phyloP scores from a whole-genome alignment of 2,797 vertebrate species.

The Naso thynnoides region DNA sequence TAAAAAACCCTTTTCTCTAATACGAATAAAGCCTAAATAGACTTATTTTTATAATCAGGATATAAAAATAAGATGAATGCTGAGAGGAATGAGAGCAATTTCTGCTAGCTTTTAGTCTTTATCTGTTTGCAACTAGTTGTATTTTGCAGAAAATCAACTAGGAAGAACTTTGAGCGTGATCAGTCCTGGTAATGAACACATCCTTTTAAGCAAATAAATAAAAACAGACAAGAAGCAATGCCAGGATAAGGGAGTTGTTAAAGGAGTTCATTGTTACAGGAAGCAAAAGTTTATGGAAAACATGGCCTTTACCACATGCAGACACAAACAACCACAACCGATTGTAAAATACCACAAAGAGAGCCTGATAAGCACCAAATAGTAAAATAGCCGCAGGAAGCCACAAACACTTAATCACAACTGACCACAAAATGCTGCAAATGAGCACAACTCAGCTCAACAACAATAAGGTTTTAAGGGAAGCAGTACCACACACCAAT shows the following conservation, averaged over 20 bases:
- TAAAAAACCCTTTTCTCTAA: background rate
- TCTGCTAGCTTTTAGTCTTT: background rate
- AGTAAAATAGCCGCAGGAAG: constrained; percentile 60
- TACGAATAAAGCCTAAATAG: constrained; percentile 12
- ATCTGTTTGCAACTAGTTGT: constrained; percentile 4
- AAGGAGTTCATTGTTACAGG: constrained; percentile 43
- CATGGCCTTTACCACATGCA: constrained; percentile 30
- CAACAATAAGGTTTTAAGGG: constrained; percentile 59
- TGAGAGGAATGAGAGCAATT: constrained; percentile 1
- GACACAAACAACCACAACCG: constrained; percentile 42
- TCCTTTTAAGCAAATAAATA: constrained; percentile 11
- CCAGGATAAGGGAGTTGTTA: constrained; percentile 31
- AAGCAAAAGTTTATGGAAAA: constrained; percentile 53
- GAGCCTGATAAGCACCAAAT: constrained; percentile 46
- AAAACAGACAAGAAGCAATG: constrained; percentile 22
- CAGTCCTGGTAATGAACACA: background rate
- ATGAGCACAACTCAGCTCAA: constrained; percentile 54
- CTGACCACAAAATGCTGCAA: constrained; percentile 55
- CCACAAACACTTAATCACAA: constrained; percentile 53
- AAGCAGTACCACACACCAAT: constrained; percentile 62
- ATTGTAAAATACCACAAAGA: constrained; percentile 52
- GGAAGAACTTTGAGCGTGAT: constrained; percentile 4
- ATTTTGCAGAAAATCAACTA: background rate
- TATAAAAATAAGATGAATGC: background rate
- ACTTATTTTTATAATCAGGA: constrained; percentile 7